These are phyloP conservation scores for Dascillus cervinus DNA, from an alignment of 2,888 invertebrate genomes.

Conservation along the genomic window DNA sequence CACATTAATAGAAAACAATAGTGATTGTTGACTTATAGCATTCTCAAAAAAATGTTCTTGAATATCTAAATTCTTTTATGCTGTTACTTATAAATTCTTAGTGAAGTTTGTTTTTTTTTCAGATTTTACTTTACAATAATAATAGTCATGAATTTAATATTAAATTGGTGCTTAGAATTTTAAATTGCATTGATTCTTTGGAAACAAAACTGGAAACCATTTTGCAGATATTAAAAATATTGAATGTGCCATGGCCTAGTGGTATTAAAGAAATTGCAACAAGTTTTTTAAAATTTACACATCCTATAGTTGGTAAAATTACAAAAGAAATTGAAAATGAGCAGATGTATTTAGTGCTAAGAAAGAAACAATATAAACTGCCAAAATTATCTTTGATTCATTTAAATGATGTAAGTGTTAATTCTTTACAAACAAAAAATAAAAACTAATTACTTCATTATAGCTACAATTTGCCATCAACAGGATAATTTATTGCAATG, in stretches of 20 bases:
- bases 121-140: no score
- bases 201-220: conserved; percentile 26
- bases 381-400: no score
- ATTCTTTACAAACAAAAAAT: no score
- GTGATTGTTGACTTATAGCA: no score
- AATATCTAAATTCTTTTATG: no score
- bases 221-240: conserved; percentile 23
- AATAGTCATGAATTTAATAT: conserved; percentile 29
- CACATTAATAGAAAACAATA: no score
- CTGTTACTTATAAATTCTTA: no score
- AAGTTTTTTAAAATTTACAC: conserved; percentile 25
- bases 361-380: conserved; percentile 41
- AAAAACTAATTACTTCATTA: no score
- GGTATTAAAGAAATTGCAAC: conserved; percentile 25
- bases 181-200: conserved; percentile 27
- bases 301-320: conserved; percentile 36
- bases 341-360: conserved; percentile 40
- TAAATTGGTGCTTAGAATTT: conserved; percentile 22
- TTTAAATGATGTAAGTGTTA: no score
- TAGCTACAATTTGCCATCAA: conserved; percentile 29
- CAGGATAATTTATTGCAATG: conserved; percentile 34
- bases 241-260: conserved; percentile 32
- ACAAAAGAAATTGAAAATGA: conserved; percentile 36
- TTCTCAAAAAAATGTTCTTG: no score
- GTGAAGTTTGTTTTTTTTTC: no score